These are phyloP conservation scores for Pemphredon lugubris DNA, from an alignment of 2,888 invertebrate species.

Conservation along the genomic window DNA sequence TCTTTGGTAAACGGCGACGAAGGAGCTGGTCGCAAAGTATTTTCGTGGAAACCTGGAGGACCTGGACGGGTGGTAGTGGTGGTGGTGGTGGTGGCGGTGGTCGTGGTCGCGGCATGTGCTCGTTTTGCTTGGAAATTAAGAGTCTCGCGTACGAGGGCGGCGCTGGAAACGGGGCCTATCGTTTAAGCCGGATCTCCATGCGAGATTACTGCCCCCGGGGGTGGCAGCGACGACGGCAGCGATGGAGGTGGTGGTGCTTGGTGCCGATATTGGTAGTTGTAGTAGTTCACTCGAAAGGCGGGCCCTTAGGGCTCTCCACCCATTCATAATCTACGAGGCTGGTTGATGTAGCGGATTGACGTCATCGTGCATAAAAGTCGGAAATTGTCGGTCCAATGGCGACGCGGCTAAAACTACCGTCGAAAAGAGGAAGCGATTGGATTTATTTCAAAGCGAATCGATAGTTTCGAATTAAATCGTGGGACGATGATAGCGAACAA, in stretches of 20 bases:
- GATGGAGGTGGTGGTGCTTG: conserved; percentile 74
- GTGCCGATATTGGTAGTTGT: conserved; percentile 63
- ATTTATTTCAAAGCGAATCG: background rate
- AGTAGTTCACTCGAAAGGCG: conserved; percentile 71
- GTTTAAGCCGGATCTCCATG: conserved; percentile 80
- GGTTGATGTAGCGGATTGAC: conserved; percentile 37
- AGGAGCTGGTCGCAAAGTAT: conserved; percentile 71
- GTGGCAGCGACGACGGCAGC: conserved; percentile 55
- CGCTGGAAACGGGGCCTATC: conserved; percentile 78
- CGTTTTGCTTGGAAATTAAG: conserved; percentile 76
- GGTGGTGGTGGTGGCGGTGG: conserved; percentile 54
- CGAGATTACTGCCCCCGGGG: conserved; percentile 78
- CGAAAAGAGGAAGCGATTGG: background rate
- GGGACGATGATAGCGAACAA: too few species aligned
- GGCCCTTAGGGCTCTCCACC: conserved; percentile 69
- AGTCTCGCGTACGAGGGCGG: conserved; percentile 77
- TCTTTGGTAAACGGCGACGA: conserved; percentile 67
- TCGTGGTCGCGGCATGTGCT: conserved; percentile 51
- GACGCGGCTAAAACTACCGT: background rate
- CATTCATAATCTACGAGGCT: conserved; percentile 58
- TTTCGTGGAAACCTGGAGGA: conserved; percentile 76
- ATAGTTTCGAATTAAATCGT: background rate
- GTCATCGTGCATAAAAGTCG: conserved; percentile 36
- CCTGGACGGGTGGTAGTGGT: too few species aligned
- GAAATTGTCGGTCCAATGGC: conserved; percentile 6